phyloP scores from a whole-genome alignment of 2,888 invertebrate genomes.

The Chymomyza fuscimana region DNA sequence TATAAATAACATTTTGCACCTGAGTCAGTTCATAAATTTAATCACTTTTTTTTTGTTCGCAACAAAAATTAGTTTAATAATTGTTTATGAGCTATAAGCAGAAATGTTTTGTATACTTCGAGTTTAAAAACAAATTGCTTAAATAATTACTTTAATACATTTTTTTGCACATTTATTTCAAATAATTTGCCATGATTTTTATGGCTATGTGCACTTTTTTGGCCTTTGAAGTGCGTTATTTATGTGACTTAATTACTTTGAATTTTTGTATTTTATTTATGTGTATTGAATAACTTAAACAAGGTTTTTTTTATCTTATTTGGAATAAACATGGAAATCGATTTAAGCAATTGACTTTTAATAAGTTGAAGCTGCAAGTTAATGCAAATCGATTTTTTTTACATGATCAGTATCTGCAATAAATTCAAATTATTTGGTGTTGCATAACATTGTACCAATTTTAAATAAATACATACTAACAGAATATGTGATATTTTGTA shows the following conservation, averaged over 20 bases:
- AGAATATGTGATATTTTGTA: too few species aligned
- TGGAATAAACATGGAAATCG: neutral
- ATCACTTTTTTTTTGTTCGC: conserved; percentile 13
- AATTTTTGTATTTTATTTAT: conserved; percentile 15
- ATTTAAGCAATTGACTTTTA: neutral
- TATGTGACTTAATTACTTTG: conserved; percentile 32
- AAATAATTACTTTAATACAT: conserved; percentile 1
- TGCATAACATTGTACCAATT: too few species aligned
- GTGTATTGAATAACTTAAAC: neutral
- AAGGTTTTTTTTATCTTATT: neutral
- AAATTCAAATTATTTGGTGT: too few species aligned
- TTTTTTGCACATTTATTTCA: conserved; percentile 7
- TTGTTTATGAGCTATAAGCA: neutral
- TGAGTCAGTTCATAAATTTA: conserved; percentile 46
- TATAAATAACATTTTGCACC: conserved; percentile 28
- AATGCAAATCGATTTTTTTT: too few species aligned
- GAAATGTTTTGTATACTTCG: neutral
- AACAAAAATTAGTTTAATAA: conserved; percentile 47
- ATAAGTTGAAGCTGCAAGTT: neutral
- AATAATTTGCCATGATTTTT: conserved; percentile 1
- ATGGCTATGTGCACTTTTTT: conserved; percentile 15
- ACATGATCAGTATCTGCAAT: too few species aligned
- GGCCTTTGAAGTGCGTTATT: conserved; percentile 19
- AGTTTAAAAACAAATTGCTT: neutral
- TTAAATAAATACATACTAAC: too few species aligned